Percentiles rank a stretch among this genome's conserved stretches.
Evolutionary conservation across 1,140 invertebrate genomes (phyloP).

Genomic region (Elymnias hypermnestra): DNA sequence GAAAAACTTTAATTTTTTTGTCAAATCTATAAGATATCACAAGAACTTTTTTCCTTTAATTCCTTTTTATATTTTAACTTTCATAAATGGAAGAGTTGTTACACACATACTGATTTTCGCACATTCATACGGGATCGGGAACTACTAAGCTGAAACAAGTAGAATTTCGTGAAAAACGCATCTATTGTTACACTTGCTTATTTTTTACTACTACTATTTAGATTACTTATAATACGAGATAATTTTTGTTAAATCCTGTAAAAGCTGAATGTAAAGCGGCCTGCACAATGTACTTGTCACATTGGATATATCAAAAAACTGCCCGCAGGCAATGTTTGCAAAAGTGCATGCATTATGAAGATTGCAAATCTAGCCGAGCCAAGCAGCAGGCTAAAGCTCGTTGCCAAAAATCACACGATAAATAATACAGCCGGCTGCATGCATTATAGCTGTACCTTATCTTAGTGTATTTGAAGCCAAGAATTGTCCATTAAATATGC

Average conservation of each 20-base stretch:
- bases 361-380: conserved; percentile 70
- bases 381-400: conserved; percentile 55
- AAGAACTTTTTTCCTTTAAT: too few relatives aligned
- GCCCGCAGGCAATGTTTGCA: conserved; percentile 47
- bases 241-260: conserved; percentile 4
- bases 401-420: conserved; percentile 75
- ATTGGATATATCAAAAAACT: conserved; percentile 34
- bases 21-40: too few relatives aligned
- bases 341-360: conserved; percentile 74
- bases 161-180: too few relatives aligned
- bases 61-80: too few relatives aligned
- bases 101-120: too few relatives aligned
- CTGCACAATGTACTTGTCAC: conserved; percentile 12
- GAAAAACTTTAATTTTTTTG: too few relatives aligned
- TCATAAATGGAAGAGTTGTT: too few relatives aligned
- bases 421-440: conserved; percentile 70
- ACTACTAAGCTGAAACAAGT: too few relatives aligned
- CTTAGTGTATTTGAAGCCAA: conserved; percentile 75
- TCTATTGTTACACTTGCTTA: too few relatives aligned
- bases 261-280: conserved; percentile 5
- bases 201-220: too few relatives aligned
- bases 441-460: conserved; percentile 73
- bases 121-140: too few relatives aligned
- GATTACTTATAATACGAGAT: too few relatives aligned
- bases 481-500: conserved; percentile 74